Conservation (phyloP, 2,888 invertebrate species). For the Phymatocera aterrima region DNA sequence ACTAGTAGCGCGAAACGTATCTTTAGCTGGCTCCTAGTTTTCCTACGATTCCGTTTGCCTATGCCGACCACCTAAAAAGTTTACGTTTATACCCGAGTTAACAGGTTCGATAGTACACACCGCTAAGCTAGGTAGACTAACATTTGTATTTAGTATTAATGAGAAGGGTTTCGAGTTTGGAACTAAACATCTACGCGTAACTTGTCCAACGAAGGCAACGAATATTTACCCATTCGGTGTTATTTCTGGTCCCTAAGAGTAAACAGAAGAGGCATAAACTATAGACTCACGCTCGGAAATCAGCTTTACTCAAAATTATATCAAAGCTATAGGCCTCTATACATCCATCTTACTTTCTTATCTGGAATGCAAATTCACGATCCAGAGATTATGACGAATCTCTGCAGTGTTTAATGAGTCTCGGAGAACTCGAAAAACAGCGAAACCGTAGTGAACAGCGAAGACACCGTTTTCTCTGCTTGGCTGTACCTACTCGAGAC, state of each 20-base stretch:
- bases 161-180: conserved; percentile 33
- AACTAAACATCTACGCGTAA: conserved; percentile 29
- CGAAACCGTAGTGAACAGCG: too few relatives aligned
- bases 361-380: too few relatives aligned
- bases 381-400: too few relatives aligned
- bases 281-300: background rate
- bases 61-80: background rate
- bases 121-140: conserved; percentile 9
- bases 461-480: too few relatives aligned
- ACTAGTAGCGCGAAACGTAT: background rate
- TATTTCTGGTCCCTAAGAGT: background rate
- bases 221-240: conserved; percentile 19
- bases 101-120: background rate
- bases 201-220: conserved; percentile 5
- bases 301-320: background rate
- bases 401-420: too few relatives aligned
- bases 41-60: background rate
- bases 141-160: conserved; percentile 39
- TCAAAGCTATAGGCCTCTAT: background rate
- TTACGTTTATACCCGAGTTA: background rate
- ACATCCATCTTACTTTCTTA: too few relatives aligned
- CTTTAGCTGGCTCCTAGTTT: background rate
- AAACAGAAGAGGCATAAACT: background rate
- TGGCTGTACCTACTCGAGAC: too few relatives aligned
- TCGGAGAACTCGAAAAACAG: too few relatives aligned